A percentile compares a stretch with the other conserved stretches of the same genome.
Evolutionary conservation across 1,140 invertebrate genomes (phyloP).

Genomic region (Nasonia vitripennis): DNA sequence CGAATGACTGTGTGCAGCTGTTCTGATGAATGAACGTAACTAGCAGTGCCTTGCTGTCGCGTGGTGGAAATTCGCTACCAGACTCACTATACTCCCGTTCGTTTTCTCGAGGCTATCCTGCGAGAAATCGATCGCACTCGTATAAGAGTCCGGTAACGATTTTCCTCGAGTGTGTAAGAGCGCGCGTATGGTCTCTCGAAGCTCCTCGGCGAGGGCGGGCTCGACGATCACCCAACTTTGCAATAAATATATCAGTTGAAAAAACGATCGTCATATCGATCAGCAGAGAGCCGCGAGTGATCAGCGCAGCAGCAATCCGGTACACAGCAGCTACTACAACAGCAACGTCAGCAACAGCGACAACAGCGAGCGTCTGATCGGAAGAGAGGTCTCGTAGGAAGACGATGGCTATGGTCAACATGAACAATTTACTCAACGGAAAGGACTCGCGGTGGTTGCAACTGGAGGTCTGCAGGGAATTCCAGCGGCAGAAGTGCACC

Average conservation of each 20-base stretch:
- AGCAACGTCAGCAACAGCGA: neutral
- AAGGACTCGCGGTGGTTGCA: constrained; percentile 99
- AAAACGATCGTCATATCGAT: constrained; percentile 35
- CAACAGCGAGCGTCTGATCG: neutral
- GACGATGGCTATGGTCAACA: constrained; percentile 94
- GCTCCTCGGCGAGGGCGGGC: neutral
- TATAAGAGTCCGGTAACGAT: neutral
- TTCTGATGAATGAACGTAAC: no score
- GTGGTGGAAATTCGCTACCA: neutral
- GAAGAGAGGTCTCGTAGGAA: constrained; percentile 48
- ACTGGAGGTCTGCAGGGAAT: constrained; percentile 99
- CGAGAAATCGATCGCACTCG: neutral
- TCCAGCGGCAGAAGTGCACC: constrained; percentile 99
- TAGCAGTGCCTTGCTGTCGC: no score
- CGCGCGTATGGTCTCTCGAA: neutral
- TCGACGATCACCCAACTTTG: constrained; percentile 41
- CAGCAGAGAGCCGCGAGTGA: constrained; percentile 29
- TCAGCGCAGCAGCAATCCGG: neutral
- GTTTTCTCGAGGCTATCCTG: no score
- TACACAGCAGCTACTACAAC: neutral
- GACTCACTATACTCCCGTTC: no score
- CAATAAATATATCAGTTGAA: constrained; percentile 36
- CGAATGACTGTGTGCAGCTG: neutral
- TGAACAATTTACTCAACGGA: constrained; percentile 96
- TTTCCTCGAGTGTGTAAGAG: neutral